Conservation (phyloP, 1,140 invertebrate genomes). For the Theocolax elegans region DNA sequence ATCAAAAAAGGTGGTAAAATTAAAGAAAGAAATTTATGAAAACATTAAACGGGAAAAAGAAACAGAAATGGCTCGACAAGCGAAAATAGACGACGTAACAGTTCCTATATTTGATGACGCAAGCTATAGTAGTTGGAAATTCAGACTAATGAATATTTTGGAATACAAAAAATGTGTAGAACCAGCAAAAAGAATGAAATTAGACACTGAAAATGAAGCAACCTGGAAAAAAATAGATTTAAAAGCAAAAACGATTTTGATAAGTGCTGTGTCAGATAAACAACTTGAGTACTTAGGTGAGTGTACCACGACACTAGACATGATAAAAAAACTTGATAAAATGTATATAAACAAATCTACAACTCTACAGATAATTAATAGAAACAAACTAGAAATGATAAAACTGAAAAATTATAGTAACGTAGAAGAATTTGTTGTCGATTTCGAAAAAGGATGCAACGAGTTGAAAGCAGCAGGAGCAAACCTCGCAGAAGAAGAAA, state of each 20-base stretch:
- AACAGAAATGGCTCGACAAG: no score
- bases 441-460: conserved; percentile 53
- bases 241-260: conserved; percentile 37
- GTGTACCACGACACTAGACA: neutral
- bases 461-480: conserved; percentile 52
- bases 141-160: neutral
- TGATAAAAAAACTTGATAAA: conserved; percentile 36
- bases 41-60: no score
- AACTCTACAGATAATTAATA: conserved; percentile 34
- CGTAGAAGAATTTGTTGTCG: conserved; percentile 55
- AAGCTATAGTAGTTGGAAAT: no score
- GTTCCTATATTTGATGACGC: no score
- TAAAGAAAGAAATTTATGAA: no score
- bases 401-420: conserved; percentile 42
- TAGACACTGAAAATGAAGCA: neutral
- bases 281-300: conserved; percentile 37
- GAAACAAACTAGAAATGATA: conserved; percentile 34
- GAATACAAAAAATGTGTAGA: conserved; percentile 35
- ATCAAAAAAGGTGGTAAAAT: no score
- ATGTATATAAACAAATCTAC: conserved; percentile 37
- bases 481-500: conserved; percentile 51
- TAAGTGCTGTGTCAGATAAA: conserved; percentile 37
- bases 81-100: no score
- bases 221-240: conserved; percentile 38
- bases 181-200: neutral